These are phyloP conservation scores for Nasonia oneida DNA, from an alignment of 2,888 invertebrate genomes.

Conservation along the genomic window DNA sequence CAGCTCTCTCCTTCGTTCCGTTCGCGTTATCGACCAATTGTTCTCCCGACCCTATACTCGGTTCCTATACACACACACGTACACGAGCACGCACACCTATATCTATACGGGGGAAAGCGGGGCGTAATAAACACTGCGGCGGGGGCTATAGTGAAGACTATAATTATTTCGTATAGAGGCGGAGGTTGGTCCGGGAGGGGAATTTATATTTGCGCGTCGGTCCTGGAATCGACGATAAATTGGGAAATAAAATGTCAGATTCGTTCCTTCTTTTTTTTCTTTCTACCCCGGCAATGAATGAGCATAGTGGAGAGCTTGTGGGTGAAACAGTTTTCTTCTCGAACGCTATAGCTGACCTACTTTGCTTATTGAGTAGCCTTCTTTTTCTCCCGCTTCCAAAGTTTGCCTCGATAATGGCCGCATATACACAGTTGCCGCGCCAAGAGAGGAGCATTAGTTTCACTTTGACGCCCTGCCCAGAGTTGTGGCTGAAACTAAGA, in stretches of 20 bases:
- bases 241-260: conserved; percentile 2
- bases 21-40: conserved; percentile 23
- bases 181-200: neutral
- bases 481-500: neutral
- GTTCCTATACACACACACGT: neutral
- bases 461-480: neutral
- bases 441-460: neutral
- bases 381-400: neutral
- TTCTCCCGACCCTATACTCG: conserved; percentile 3
- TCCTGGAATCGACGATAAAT: neutral
- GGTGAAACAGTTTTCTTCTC: neutral
- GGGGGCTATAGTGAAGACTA: neutral
- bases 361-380: neutral
- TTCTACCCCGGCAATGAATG: neutral
- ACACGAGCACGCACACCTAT: neutral
- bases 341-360: neutral
- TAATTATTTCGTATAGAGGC: conserved; percentile 9
- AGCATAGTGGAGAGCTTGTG: neutral
- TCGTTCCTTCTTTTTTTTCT: neutral
- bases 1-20: neutral
- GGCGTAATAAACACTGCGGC: conserved; percentile 10
- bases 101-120: neutral
- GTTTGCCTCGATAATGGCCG: neutral
- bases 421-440: neutral
- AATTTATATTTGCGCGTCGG: neutral